Evolutionary conservation across 2,888 invertebrate species (phyloP), one percentile per base, ranked within the genome.

Genomic region (Diplazon laetatorius): DNA sequence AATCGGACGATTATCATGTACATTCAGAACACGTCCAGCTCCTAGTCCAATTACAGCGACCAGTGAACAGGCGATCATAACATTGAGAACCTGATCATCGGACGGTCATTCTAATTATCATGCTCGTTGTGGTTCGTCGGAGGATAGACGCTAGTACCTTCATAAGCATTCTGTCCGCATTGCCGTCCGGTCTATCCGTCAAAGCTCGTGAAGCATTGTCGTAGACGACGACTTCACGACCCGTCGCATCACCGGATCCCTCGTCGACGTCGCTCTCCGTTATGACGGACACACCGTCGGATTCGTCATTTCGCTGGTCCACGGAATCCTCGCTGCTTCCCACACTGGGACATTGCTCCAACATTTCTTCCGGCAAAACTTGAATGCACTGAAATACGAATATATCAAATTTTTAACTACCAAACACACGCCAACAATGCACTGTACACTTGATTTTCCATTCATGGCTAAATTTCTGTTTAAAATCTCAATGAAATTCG

Each of bases 201-300:
- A 48, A 16, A n/a, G 39, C 10, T 16, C 42, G 46, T 9, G 14
- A 18, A 9, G 22, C 22, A 1, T 37, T 60, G n/a, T 25, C 18
- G 22, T 71, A 71, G 4, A 63, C 10, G 12, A 71, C 35, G 14
- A 63, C 20, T 20, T 48, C 46, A 2, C 46, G 20, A 4, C 30
- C 50, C 0, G 30, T 20, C 0, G 30, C 55, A n/a, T 18, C 14
- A 14, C 9, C 20, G 9, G 9, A 9, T 5, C 39, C 3, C 9
- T 76, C 76, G 9, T 72, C 77, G 10, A 48, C 48, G 5, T 78
- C 78, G 65, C 72, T 76, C 30, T 81, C 81, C 35, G 75, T 78
- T 65, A 80, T 79, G 42, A 80, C 81, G 6, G 82, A 80, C 9
- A 79, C 73, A 3, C 81, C 80, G 68, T 81, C 81, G 10, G 82